Conservation (phyloP, 2,113 vertebrate genomes). For the Heterochromis multidens region DNA sequence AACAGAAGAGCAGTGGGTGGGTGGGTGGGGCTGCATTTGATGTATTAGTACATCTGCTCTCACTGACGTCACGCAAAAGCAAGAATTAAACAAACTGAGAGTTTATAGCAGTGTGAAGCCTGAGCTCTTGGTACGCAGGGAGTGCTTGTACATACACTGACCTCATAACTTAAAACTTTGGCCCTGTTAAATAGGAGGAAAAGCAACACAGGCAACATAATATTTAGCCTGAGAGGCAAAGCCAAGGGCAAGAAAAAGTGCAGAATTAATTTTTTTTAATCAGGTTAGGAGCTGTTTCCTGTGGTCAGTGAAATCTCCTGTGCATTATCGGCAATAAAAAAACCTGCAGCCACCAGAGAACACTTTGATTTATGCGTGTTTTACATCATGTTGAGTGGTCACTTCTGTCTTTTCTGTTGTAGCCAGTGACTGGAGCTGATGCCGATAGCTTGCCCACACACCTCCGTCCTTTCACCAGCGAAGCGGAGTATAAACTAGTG, state of each 20-base stretch:
- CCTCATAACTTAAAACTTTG: background rate
- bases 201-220: background rate
- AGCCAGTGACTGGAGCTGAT: background rate
- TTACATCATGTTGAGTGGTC: background rate
- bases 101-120: background rate
- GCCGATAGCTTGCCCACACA: conserved; percentile 66
- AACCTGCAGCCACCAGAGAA: background rate
- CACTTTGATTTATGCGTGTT: background rate
- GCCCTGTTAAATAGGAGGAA: background rate
- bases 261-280: background rate
- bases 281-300: background rate
- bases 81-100: background rate
- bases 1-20: background rate
- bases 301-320: background rate
- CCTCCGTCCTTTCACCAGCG: conserved; percentile 84
- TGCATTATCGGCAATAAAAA: background rate
- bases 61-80: background rate
- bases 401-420: background rate
- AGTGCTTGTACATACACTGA: background rate
- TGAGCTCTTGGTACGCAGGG: background rate
- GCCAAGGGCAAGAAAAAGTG: background rate
- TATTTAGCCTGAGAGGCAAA: background rate
- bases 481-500: conserved; percentile 83
- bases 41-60: background rate
- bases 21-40: background rate